Evolutionary conservation across 2,888 invertebrate genomes (phyloP).

Genomic region (Cephus pulcher): DNA sequence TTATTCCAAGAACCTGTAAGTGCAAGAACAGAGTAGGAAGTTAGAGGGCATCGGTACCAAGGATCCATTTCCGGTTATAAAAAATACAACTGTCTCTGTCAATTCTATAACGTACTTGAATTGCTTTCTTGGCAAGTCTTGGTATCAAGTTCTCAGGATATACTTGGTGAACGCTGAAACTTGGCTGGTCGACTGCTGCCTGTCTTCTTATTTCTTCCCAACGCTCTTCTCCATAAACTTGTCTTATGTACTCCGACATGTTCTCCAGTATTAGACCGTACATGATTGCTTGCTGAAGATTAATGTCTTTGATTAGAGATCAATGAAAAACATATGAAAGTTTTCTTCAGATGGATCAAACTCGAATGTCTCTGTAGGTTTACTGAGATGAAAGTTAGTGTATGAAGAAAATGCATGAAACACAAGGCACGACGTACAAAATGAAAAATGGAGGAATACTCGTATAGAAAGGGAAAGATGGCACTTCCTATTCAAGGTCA

Average conservation of each 20-base stretch:
- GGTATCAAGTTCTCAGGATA: constrained; percentile 92
- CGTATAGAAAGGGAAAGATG: background rate
- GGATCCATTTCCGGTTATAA: background rate
- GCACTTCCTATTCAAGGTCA: background rate
- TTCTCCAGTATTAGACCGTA: constrained; percentile 96
- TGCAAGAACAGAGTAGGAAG: background rate
- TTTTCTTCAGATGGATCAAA: background rate
- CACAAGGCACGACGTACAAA: background rate
- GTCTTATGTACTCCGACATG: constrained; percentile 90
- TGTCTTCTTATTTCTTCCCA: constrained; percentile 92
- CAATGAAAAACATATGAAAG: background rate
- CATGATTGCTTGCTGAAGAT: constrained; percentile 70
- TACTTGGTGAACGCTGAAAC: constrained; percentile 91
- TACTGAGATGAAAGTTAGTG: background rate
- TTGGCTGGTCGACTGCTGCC: constrained; percentile 88
- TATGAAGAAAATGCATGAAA: background rate
- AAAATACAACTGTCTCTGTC: background rate
- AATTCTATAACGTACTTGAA: constrained; percentile 72
- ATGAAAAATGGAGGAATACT: background rate
- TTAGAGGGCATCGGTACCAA: background rate
- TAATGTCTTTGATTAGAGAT: background rate
- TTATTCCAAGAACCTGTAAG: constrained; percentile 84
- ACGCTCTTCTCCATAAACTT: constrained; percentile 92
- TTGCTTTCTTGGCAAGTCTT: constrained; percentile 85
- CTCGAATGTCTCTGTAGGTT: background rate